Conservation (phyloP, 2,797 vertebrate genomes). For the Vultur gryphus region DNA sequence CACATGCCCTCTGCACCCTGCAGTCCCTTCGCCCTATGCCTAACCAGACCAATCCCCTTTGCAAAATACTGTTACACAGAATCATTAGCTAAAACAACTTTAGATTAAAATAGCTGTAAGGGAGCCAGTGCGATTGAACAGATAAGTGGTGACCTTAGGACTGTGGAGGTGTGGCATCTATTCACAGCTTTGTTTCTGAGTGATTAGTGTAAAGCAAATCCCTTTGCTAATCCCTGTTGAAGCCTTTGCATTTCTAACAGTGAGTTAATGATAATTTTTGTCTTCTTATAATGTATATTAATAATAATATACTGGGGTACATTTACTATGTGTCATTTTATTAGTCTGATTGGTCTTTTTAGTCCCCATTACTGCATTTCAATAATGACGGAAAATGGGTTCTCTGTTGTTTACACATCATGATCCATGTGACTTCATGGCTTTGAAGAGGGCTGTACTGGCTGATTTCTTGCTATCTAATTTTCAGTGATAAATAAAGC, state of each 20-base stretch:
- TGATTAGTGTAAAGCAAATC: neutral
- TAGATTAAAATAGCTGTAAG: neutral
- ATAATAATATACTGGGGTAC: neutral
- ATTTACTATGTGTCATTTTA: neutral
- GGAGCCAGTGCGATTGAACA: neutral
- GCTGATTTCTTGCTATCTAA: neutral
- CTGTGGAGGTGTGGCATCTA: neutral
- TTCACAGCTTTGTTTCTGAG: neutral
- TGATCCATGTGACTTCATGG: neutral
- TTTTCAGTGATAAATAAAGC: neutral
- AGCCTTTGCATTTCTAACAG: neutral
- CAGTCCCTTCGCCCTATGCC: rapidly evolving
- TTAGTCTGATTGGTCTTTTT: neutral
- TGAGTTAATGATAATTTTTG: neutral
- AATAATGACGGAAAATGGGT: neutral
- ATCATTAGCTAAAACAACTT: neutral
- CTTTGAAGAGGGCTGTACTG: neutral
- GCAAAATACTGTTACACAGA: neutral
- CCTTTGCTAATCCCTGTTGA: neutral
- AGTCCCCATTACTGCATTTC: neutral
- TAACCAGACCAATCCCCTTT: rapidly evolving
- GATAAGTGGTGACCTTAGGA: neutral
- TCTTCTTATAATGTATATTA: neutral
- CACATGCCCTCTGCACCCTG: rapidly evolving
- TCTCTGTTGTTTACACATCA: neutral